These are phyloP conservation scores for Drosophila simulans DNA, from an alignment of 1,140 invertebrate genomes.

Conservation along the genomic window DNA sequence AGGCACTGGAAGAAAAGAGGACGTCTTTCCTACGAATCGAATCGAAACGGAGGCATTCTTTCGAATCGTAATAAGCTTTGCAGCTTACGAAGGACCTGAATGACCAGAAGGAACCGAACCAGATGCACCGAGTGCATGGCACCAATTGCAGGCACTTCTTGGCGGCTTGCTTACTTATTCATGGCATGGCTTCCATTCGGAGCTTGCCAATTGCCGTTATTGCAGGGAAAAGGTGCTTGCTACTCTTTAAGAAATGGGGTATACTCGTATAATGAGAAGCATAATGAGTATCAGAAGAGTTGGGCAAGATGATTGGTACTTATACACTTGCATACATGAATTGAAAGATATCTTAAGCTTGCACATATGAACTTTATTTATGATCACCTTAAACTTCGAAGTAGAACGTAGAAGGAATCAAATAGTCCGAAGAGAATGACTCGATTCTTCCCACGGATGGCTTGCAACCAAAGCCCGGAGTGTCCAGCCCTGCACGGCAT, in stretches of 20 bases:
- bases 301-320: too few relatives aligned
- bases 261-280: too few relatives aligned
- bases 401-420: neutral
- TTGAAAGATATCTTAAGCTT: too few relatives aligned
- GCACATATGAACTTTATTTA: too few relatives aligned
- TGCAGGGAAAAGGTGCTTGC: constrained; percentile 18
- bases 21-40: neutral
- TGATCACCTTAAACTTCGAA: too few relatives aligned
- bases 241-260: neutral
- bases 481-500: constrained; percentile 24
- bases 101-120: constrained; percentile 7
- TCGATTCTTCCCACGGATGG: too few relatives aligned
- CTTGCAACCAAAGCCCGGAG: constrained; percentile 12
- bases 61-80: constrained; percentile 35
- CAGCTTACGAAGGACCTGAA: constrained; percentile 17
- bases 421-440: neutral
- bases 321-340: too few relatives aligned
- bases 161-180: constrained; percentile 39
- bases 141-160: constrained; percentile 43
- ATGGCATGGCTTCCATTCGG: constrained; percentile 30
- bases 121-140: constrained; percentile 35
- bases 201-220: constrained; percentile 40
- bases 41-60: neutral
- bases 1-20: neutral
- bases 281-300: too few relatives aligned